Evolutionary conservation across 2,797 vertebrate species (phyloP).

Genomic region (Morelia viridis): DNA sequence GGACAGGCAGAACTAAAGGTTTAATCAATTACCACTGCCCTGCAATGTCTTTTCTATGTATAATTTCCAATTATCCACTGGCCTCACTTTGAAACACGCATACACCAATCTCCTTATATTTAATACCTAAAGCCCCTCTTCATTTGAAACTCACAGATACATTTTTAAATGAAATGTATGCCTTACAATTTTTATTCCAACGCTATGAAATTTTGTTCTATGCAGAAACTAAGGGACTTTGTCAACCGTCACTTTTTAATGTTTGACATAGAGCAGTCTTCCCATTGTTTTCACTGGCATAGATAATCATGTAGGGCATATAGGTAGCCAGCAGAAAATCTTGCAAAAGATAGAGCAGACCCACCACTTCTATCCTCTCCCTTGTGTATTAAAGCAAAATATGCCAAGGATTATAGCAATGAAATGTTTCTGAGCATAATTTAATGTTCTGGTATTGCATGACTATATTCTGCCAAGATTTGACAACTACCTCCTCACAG

Average conservation of each 20-base stretch:
- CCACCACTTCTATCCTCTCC: constrained; percentile 57
- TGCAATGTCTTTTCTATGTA: constrained; percentile 13
- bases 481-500: constrained; percentile 50
- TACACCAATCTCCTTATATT: neutral
- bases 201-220: constrained; percentile 23
- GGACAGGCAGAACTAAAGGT: neutral
- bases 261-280: neutral
- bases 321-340: constrained; percentile 3
- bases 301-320: neutral
- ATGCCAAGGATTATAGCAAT: constrained; percentile 68
- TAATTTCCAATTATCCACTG: constrained; percentile 42
- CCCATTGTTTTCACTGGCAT: constrained; percentile 30
- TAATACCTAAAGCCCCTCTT: neutral
- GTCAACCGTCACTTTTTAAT: constrained; percentile 24
- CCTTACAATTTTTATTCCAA: neutral
- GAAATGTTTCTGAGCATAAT: constrained; percentile 72
- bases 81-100: constrained; percentile 37
- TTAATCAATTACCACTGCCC: constrained; percentile 32
- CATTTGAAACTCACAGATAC: neutral
- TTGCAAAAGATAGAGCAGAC: constrained; percentile 54
- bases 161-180: neutral
- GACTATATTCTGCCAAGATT: constrained; percentile 61
- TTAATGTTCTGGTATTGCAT: constrained; percentile 71
- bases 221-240: constrained; percentile 35
- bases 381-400: constrained; percentile 61